These are phyloP conservation scores for Vombatus ursinus DNA, from an alignment of 2,113 vertebrate genomes.

Conservation along the genomic window DNA sequence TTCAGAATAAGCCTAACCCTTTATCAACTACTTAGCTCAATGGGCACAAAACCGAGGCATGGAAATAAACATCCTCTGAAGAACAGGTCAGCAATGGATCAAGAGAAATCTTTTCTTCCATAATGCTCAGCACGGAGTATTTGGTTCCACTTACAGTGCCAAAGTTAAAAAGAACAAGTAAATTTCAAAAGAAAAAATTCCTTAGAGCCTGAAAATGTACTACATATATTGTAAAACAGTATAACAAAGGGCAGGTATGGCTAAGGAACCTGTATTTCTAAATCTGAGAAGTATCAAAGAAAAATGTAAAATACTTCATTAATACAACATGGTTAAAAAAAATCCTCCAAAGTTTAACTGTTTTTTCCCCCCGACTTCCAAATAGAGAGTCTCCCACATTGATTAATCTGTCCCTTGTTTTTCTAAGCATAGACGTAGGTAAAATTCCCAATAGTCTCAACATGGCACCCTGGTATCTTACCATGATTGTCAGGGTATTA, in stretches of 20 bases:
- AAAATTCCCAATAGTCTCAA: slow-evolving; percentile 29
- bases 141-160: slow-evolving; percentile 38
- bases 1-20: slow-evolving; percentile 1
- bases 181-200: slow-evolving; percentile 64
- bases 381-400: slow-evolving; percentile 62
- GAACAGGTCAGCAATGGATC: slow-evolving; percentile 15
- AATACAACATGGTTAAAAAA: slow-evolving; percentile 53
- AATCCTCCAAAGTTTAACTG: slow-evolving; percentile 38
- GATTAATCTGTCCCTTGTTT: slow-evolving; percentile 44
- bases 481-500: slow-evolving; percentile 57
- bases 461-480: slow-evolving; percentile 19
- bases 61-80: slow-evolving; percentile 29
- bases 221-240: neutral
- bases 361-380: slow-evolving; percentile 59
- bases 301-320: slow-evolving; percentile 37
- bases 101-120: slow-evolving; percentile 8
- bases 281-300: slow-evolving; percentile 66
- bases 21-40: slow-evolving; percentile 26
- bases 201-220: slow-evolving; percentile 30
- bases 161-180: neutral
- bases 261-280: slow-evolving; percentile 43
- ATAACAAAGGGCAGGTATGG: slow-evolving; percentile 51
- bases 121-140: neutral
- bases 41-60: slow-evolving; percentile 7
- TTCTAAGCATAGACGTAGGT: slow-evolving; percentile 43